Evolutionary conservation across 2,888 invertebrate species (phyloP).

Genomic region (Epistrophe grossulariae): DNA sequence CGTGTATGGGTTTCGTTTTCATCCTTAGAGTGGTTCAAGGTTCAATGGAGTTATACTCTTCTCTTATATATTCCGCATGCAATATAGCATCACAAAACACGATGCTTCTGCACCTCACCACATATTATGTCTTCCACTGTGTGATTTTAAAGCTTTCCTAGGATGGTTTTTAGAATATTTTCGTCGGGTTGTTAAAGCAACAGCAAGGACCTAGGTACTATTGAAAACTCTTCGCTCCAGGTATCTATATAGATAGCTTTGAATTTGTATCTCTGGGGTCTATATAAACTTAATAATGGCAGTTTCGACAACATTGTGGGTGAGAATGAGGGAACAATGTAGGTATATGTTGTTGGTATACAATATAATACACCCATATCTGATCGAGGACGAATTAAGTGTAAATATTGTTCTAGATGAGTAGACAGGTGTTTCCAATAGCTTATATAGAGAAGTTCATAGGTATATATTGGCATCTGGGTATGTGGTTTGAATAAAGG

Average conservation of each 20-base stretch:
- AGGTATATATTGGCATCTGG: conserved; percentile 18
- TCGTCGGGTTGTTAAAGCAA: conserved; percentile 11
- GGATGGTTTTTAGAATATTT: conserved; percentile 10
- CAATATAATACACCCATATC: neutral
- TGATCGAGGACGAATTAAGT: conserved; percentile 52
- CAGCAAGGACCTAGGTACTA: neutral
- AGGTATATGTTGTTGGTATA: neutral
- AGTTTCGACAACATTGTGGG: conserved; percentile 23
- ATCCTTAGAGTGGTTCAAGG: conserved; percentile 24
- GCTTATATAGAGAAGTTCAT: conserved; percentile 29
- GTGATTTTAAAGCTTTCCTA: conserved; percentile 24
- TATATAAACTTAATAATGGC: conserved; percentile 11
- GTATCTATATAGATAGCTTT: neutral
- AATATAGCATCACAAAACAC: conserved; percentile 1
- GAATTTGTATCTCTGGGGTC: neutral
- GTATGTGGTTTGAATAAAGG: neutral
- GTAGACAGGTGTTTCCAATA: conserved; percentile 64
- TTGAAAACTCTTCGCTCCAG: neutral
- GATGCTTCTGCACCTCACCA: neutral
- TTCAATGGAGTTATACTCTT: conserved; percentile 7
- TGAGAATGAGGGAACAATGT: conserved; percentile 2
- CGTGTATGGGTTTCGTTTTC: conserved; percentile 9
- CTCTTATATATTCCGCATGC: neutral
- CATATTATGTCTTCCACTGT: neutral
- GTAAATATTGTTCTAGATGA: conserved; percentile 59